Percentiles rank a stretch among this genome's conserved stretches.
Conservation (phyloP, 2,888 invertebrate species). For the Resseliella maxima region DNA sequence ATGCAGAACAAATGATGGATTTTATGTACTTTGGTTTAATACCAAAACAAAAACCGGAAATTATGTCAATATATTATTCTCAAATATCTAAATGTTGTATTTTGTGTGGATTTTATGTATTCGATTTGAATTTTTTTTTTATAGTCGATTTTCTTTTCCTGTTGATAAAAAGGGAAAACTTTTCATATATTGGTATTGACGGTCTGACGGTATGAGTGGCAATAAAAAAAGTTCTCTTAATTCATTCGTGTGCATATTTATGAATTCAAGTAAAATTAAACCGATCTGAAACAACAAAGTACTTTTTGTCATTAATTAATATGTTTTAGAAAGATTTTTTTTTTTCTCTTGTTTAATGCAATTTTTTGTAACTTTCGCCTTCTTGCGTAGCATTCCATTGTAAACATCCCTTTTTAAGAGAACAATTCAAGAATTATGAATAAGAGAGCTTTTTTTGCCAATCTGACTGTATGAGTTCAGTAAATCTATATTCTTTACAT, state of each 20-base stretch:
- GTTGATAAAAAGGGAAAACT: neutral
- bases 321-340: neutral
- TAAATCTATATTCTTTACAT: neutral
- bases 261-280: neutral
- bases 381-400: too few species aligned
- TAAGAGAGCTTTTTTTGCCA: neutral
- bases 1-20: neutral
- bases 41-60: slow-evolving; percentile 29
- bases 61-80: slow-evolving; percentile 34
- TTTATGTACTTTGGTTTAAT: neutral
- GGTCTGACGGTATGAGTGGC: neutral
- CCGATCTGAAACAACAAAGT: neutral
- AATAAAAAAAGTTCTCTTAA: neutral
- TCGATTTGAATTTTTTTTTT: neutral
- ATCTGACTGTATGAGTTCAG: neutral
- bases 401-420: too few species aligned
- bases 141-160: neutral
- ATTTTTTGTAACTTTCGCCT: too few species aligned
- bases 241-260: neutral
- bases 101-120: neutral
- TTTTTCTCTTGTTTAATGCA: too few species aligned
- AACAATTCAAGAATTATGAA: neutral
- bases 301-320: slow-evolving; percentile 14
- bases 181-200: neutral
- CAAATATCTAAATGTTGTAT: neutral